These are phyloP conservation scores for Alviniconcha marisindica DNA, from an alignment of 1,140 invertebrate species.

Conservation along the genomic window DNA sequence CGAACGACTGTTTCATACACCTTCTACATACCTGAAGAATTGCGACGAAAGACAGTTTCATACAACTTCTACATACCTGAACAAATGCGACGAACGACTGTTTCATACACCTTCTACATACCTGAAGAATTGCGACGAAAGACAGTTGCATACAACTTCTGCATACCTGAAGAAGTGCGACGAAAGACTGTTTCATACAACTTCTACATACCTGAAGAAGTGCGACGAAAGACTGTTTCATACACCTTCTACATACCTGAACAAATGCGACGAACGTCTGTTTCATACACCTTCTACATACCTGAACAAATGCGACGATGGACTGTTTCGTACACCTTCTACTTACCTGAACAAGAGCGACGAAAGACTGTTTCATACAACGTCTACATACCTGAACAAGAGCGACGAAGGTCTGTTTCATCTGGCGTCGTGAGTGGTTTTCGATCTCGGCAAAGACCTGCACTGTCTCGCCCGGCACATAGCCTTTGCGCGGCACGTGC, in stretches of 20 bases:
- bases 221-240: background rate
- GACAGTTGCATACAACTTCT: no score
- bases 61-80: no score
- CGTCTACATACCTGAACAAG: background rate
- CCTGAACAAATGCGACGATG: background rate
- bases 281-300: no score
- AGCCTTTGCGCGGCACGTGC: slow-evolving; percentile 51
- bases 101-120: no score
- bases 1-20: no score
- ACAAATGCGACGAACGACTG: no score
- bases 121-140: background rate
- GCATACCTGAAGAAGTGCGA: no score
- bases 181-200: background rate
- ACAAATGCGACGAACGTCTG: no score
- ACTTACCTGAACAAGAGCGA: background rate
- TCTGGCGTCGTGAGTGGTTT: slow-evolving; percentile 49
- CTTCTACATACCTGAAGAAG: background rate
- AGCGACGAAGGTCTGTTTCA: background rate
- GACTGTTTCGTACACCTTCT: no score
- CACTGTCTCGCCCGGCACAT: slow-evolving; percentile 62
- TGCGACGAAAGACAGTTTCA: no score
- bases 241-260: background rate
- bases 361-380: no score
- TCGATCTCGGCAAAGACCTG: slow-evolving; percentile 51
- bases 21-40: no score